Percentiles rank a stretch among this genome's conserved stretches.
Conservation (phyloP, 1,140 invertebrate genomes). For the Halictus rubicundus region DNA sequence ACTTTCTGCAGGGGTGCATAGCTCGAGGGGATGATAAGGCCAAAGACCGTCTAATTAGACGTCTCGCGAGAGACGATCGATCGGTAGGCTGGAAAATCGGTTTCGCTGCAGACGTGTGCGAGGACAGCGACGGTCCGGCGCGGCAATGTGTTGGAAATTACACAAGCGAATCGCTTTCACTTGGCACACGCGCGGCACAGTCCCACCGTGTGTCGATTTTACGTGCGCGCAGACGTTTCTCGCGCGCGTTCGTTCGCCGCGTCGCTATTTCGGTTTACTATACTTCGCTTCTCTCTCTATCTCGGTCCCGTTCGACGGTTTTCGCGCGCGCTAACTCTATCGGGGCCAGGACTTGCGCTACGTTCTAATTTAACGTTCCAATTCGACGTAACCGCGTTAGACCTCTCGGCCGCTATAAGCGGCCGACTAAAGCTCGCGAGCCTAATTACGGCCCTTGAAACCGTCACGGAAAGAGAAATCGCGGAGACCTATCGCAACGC, state of each 20-base stretch:
- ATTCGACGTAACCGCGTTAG: conserved; percentile 59
- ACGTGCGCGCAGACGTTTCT: not conserved
- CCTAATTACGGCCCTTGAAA: conserved; percentile 1
- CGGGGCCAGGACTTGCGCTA: conserved; percentile 42
- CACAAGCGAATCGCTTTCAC: conserved; percentile 59
- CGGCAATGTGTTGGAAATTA: conserved; percentile 28
- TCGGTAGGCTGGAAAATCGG: not conserved
- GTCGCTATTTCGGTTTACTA: conserved; percentile 26
- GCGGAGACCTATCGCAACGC: not conserved
- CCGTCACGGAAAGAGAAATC: not conserved
- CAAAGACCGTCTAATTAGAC: not conserved
- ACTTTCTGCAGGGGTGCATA: too few species aligned
- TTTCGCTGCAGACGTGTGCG: conserved; percentile 1
- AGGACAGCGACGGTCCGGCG: not conserved
- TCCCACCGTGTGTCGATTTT: not conserved
- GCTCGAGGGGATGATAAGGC: too few species aligned
- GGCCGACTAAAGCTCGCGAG: not conserved
- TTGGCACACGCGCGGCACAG: conserved; percentile 41
- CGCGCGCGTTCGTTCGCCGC: conserved; percentile 36
- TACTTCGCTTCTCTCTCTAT: not conserved
- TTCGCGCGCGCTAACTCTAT: conserved; percentile 29
- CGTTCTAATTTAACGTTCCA: conserved; percentile 60
- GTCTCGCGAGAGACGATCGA: not conserved
- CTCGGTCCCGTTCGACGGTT: not conserved
- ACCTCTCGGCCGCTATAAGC: conserved; percentile 1